phyloP scores from a whole-genome alignment of 1,140 invertebrate genomes.

The Atta texana region DNA sequence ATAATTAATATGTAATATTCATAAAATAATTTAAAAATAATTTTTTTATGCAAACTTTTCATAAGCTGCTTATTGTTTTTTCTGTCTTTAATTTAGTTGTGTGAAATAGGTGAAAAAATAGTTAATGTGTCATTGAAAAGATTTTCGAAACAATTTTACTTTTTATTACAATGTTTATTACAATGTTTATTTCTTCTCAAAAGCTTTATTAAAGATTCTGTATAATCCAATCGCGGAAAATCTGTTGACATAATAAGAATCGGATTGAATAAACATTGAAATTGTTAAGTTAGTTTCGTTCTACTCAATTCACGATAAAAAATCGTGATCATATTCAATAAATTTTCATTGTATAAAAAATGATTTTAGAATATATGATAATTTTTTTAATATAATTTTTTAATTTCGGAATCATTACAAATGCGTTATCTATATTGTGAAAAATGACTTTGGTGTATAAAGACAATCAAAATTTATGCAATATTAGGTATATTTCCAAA shows the following conservation, averaged over 20 bases:
- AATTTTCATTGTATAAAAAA: not conserved
- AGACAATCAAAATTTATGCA: not conserved
- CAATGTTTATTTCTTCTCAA: not conserved
- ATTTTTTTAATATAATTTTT: not conserved
- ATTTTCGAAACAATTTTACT: not conserved
- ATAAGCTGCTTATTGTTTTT: not conserved
- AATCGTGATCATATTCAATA: not conserved
- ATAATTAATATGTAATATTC: not conserved
- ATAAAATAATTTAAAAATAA: slow-evolving; percentile 12
- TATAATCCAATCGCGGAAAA: not conserved
- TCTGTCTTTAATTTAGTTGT: not conserved
- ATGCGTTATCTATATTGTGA: not conserved
- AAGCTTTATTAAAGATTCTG: not conserved
- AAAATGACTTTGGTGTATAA: not conserved
- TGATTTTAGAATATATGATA: not conserved
- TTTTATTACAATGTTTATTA: not conserved
- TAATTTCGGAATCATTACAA: not conserved
- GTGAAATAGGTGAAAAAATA: not conserved
- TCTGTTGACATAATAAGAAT: slow-evolving; percentile 33
- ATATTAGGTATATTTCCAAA: not conserved
- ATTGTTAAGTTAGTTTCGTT: not conserved
- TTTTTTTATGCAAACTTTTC: not conserved
- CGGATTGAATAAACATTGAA: slow-evolving; percentile 14
- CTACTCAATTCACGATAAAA: not conserved
- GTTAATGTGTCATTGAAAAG: not conserved